Base-by-base conservation (phyloP, 2,888 invertebrate genomes). In the Lissocephala sabroskyi region DNA sequence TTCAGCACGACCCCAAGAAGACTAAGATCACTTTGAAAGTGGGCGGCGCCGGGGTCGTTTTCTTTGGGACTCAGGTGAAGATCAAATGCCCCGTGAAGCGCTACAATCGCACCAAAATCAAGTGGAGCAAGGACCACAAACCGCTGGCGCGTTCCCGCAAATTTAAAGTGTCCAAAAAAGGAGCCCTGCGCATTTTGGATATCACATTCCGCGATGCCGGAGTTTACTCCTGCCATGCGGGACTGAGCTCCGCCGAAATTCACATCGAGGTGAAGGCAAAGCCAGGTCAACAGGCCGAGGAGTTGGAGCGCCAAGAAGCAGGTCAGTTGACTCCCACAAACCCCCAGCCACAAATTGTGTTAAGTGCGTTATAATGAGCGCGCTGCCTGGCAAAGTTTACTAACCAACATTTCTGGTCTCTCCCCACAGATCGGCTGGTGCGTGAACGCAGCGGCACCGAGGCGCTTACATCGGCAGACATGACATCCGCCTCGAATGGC, bases 61-160 rank as follows among this genome's bases (percentile, higher is more conserved):
- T 94, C 86, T 91, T 93, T 70, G 97, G 96, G 6, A 95, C 96
- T 0, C 93, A 93, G 76, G 90, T 97, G 51, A 96, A 96, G 85
- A 94, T 97, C 63, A 94, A 96, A 80, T 97, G 97, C 79, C 97
- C 97, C 0, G 94, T 95, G 16, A 94, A 94, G 80, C 91, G 85
- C 1, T 91, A 89, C 82, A 91, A 92, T 80, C 86, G 95, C 56
- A 92, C 94, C 0, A 92, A 92, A 82, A 94, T 96, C 58, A 89
- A 91, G 70, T 97, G 97, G 97, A 91, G 91, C 45, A 96, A 96
- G 80, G 94, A 96, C 80, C 91, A 93, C 60, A 90, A 90, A 64
- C 89, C 89, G 43, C 86, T 95, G 52, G 87, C 88, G 18, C 93
- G 94, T 76, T 91, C 91, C 1, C 91, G 91, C 78, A 94, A 95